phyloP scores from a whole-genome alignment of 2,113 vertebrate species.

The Cottus gobio region DNA sequence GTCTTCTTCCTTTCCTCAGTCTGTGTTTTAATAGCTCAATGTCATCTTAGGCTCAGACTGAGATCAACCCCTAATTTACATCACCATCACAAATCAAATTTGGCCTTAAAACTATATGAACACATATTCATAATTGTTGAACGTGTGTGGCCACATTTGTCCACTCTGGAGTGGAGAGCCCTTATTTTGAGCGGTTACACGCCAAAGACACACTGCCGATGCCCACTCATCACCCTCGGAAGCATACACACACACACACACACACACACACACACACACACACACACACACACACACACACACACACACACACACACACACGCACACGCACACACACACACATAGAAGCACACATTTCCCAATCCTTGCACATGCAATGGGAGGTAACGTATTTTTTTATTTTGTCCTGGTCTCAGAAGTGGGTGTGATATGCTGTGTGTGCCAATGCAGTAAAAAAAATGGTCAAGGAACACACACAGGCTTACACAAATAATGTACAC shows the following conservation, averaged over 20 bases:
- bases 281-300: conserved; percentile 34
- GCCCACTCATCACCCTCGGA: conserved; percentile 51
- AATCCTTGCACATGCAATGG: conserved; percentile 22
- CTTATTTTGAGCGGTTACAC: conserved; percentile 43
- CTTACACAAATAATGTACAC: conserved; percentile 58
- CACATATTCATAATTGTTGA: neutral
- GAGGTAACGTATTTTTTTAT: conserved; percentile 62
- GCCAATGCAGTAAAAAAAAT: conserved; percentile 50
- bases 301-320: neutral
- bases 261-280: conserved; percentile 29
- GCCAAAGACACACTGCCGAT: conserved; percentile 35
- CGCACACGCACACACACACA: conserved; percentile 20
- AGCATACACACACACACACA: conserved; percentile 35
- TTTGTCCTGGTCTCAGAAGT: conserved; percentile 55
- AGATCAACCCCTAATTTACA: neutral
- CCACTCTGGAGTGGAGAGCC: conserved; percentile 34
- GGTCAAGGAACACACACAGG: conserved; percentile 61
- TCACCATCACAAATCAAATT: neutral
- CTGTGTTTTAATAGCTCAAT: neutral
- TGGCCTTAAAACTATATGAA: neutral
- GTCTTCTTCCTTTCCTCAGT: neutral
- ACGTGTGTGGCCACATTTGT: conserved; percentile 9
- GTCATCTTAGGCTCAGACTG: neutral
- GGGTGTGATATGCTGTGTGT: conserved; percentile 57
- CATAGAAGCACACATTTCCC: conserved; percentile 13